Percentiles rank a stretch among this genome's conserved stretches.
Evolutionary conservation across 2,888 invertebrate species (phyloP).

Genomic region (Macroteleia sp.): DNA sequence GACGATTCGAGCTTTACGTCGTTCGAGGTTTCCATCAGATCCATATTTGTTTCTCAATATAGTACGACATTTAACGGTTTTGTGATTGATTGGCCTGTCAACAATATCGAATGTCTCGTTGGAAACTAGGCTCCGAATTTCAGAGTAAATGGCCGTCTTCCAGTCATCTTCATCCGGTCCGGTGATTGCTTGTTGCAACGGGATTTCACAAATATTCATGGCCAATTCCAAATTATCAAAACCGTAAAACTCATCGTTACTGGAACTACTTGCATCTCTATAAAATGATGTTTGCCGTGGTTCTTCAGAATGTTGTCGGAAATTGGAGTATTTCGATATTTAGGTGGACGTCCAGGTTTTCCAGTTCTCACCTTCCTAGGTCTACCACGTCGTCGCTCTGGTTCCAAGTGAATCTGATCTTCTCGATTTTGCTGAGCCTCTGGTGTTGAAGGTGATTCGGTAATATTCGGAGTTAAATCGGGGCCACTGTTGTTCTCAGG

Average conservation of each 20-base stretch:
- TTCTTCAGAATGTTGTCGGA: too few relatives aligned
- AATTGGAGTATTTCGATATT: too few relatives aligned
- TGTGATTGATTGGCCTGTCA: conserved; percentile 19
- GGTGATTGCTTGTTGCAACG: not conserved
- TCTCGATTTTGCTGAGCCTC: not conserved
- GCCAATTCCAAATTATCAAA: not conserved
- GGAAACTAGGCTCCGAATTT: conserved; percentile 38
- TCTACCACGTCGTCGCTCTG: not conserved
- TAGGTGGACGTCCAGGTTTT: not conserved
- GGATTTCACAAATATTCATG: not conserved
- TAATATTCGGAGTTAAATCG: too few relatives aligned
- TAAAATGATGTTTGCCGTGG: too few relatives aligned
- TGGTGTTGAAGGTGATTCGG: too few relatives aligned
- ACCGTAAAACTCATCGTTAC: not conserved
- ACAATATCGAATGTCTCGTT: conserved; percentile 56
- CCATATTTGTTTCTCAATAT: conserved; percentile 53
- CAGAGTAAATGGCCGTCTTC: conserved; percentile 37
- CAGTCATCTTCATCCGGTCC: conserved; percentile 37
- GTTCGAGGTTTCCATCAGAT: conserved; percentile 38
- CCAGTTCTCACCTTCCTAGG: not conserved
- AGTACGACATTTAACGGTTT: conserved; percentile 31
- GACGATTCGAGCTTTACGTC: conserved; percentile 62
- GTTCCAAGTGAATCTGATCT: not conserved
- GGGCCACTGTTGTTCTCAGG: too few relatives aligned
- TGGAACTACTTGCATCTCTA: too few relatives aligned